Evolutionary conservation across 2,888 invertebrate genomes (phyloP).

Genomic region (Acanthosepion esculentum): DNA sequence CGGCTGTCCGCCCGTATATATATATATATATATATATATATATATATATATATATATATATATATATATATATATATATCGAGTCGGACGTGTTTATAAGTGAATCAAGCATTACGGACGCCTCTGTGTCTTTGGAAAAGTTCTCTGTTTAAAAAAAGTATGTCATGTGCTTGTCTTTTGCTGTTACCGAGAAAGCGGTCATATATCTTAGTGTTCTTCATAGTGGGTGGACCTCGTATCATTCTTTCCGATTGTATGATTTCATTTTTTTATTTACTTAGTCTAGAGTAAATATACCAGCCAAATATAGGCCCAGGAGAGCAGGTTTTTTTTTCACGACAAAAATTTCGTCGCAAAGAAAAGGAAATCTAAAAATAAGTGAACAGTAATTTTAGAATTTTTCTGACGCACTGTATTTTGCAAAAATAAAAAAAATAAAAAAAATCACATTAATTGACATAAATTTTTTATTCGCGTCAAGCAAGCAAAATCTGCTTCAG

Average conservation of each 20-base stretch:
- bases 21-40: neutral
- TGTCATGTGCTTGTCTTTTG: neutral
- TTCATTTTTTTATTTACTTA: neutral
- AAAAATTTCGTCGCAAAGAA: neutral
- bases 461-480: too few species aligned
- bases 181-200: neutral
- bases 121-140: neutral
- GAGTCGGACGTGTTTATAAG: neutral
- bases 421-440: too few species aligned
- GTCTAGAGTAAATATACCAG: neutral
- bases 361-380: too few species aligned
- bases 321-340: neutral
- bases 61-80: neutral
- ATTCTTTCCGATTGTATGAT: neutral
- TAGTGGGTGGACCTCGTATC: neutral
- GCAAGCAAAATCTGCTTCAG: too few species aligned
- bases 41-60: too few species aligned
- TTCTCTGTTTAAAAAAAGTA: neutral
- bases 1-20: neutral
- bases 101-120: neutral
- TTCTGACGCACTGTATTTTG: too few species aligned
- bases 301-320: neutral
- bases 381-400: too few species aligned
- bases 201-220: too few species aligned
- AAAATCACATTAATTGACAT: too few species aligned